Evolutionary conservation across 1,140 invertebrate species (phyloP).

Genomic region (Heliconius melpomene): DNA sequence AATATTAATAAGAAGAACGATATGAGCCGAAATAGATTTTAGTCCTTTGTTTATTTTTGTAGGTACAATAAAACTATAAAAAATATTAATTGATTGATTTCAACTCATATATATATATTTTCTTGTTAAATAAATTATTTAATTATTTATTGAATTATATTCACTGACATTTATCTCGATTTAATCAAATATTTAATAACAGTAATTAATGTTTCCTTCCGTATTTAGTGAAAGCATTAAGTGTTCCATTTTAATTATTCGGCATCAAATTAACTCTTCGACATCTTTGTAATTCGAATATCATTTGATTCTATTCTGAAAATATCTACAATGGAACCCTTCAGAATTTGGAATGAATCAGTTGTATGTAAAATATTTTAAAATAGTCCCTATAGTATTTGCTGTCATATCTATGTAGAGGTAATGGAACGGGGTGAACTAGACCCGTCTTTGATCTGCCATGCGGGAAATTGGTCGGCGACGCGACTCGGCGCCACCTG

Average conservation of each 20-base stretch:
- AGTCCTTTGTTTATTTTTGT: too few species aligned
- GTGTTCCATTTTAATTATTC: constrained; percentile 6
- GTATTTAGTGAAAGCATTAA: not conserved
- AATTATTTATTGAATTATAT: not conserved
- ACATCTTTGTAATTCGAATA: constrained; percentile 9
- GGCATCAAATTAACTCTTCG: not conserved
- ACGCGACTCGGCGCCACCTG: constrained; percentile 46
- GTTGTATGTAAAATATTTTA: not conserved
- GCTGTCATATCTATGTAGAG: constrained; percentile 34
- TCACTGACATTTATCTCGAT: not conserved
- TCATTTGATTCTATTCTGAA: not conserved
- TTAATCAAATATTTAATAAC: constrained; percentile 6
- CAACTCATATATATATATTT: too few species aligned
- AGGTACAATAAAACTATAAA: too few species aligned
- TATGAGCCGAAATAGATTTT: too few species aligned
- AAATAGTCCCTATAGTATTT: constrained; percentile 9
- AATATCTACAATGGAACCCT: not conserved
- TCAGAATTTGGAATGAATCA: not conserved
- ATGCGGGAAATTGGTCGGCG: constrained; percentile 64
- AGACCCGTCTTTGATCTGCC: constrained; percentile 61
- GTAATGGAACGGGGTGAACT: constrained; percentile 43
- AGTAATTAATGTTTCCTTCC: not conserved
- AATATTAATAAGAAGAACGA: too few species aligned
- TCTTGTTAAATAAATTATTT: too few species aligned
- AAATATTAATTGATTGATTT: too few species aligned